These are phyloP conservation scores for Sepiola atlantica DNA, from an alignment of 2,888 invertebrate genomes.

Conservation along the genomic window DNA sequence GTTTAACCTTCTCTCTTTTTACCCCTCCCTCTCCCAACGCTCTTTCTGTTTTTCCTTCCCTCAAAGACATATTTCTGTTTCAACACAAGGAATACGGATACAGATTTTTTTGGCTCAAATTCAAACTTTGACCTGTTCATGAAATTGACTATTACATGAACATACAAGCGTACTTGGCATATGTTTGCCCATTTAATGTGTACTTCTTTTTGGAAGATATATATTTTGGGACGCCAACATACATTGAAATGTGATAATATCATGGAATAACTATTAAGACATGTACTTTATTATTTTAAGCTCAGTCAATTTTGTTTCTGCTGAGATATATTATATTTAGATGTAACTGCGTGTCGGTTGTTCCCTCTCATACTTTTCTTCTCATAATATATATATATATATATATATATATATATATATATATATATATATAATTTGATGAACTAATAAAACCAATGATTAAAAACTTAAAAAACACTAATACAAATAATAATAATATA, in stretches of 20 bases:
- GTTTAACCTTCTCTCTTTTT: background rate
- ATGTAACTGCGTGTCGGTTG: no score
- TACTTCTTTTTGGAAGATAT: background rate
- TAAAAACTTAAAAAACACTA: no score
- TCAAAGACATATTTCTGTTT: conserved; percentile 9
- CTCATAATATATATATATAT: no score
- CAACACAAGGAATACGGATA: background rate
- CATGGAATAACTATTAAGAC: background rate
- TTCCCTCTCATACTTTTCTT: no score
- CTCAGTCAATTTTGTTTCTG: background rate
- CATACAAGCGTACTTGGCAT: background rate
- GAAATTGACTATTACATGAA: conserved; percentile 12
- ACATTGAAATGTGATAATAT: background rate
- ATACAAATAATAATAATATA: no score
- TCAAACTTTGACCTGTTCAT: background rate
- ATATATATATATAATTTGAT: no score
- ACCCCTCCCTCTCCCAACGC: background rate
- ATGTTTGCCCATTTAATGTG: background rate
- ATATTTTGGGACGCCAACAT: background rate
- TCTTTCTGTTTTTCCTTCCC: background rate
- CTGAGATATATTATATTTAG: background rate
- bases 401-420: no score
- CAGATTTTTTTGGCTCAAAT: background rate
- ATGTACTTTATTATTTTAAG: background rate
- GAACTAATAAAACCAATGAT: no score